Evolutionary conservation across 2,888 invertebrate genomes (phyloP), one percentile per base, ranked within the genome.

Genomic region (Dynastes grantii): DNA sequence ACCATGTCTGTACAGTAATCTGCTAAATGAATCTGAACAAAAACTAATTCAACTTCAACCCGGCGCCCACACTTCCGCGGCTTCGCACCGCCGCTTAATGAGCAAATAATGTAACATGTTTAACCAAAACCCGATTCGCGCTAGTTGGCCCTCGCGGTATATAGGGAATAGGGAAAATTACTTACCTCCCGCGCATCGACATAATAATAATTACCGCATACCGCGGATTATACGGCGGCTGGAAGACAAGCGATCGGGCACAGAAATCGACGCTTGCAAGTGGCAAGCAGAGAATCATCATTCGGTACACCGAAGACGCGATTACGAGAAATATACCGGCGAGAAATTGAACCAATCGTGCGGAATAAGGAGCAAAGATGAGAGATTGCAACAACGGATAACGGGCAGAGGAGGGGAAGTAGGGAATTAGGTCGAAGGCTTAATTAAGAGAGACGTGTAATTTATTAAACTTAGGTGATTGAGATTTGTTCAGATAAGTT

Each of bases 21-120:
- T 49, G 49, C 8, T 68, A 68, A 68, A 68, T 68, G 67, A 68
- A 68, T 68, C 13, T 22, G 67, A 68, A 68, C 67, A 68, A 68
- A 68, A 68, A 68, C 49, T 49, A 37, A 61, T 61, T 61, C 61
- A 22, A 22, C 49, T 27, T 16, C 49, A 68, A 68, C 45, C 27
- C 49, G 13, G 9, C 8, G 22, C 27, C 27, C 9, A 49, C 16
- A 65, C 65, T 16, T 65, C 40, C 16, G 13, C 49, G 40, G 67
- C 27, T 27, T 68, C 37, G 49, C 49, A 49, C 67, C n/a, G 9
- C 27, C 67, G 49, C 27, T 68, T 68, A 68, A 68, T 68, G 67
- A 27, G 67, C 67, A 68, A 68, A 68, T 68, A 68, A 49, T 68
- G 67, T 68, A 68, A 51, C 45, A 68, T 49, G 37, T 68, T 68